Conservation (phyloP, 2,113 vertebrate genomes). For the Ammospiza caudacuta region DNA sequence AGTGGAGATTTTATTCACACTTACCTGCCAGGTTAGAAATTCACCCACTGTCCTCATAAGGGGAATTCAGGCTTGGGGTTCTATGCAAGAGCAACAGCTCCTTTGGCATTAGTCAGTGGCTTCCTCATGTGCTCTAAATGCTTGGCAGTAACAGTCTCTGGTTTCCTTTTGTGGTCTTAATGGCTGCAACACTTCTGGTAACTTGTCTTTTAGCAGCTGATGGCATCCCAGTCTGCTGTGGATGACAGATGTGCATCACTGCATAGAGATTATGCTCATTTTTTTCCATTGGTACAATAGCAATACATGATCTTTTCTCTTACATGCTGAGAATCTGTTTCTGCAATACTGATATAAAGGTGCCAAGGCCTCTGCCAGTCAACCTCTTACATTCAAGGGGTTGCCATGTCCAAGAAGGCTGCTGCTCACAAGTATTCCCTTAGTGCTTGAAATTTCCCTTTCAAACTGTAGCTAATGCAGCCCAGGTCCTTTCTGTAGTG, state of each 20-base stretch:
- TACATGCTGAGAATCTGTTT: neutral
- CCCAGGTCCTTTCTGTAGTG: neutral
- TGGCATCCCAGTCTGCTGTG: neutral
- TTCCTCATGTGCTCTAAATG: neutral
- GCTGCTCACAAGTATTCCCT: neutral
- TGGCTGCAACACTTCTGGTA: conserved; percentile 5
- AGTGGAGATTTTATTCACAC: neutral
- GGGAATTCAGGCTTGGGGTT: neutral
- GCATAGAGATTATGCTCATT: neutral
- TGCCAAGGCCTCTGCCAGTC: neutral
- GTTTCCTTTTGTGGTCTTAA: neutral
- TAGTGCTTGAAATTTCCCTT: neutral
- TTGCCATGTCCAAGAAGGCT: neutral
- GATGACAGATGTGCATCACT: neutral
- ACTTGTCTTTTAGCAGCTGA: neutral
- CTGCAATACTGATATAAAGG: neutral
- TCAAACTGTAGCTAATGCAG: neutral
- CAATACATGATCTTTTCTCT: neutral
- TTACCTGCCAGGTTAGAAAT: neutral
- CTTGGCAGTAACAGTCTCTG: neutral
- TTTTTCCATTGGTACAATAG: neutral
- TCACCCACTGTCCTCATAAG: neutral
- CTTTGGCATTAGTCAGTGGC: neutral
- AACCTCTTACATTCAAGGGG: neutral
- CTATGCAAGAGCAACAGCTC: neutral